Conservation (phyloP, 53 echinoderm and acorn worm genomes). For the Echinarachnius parma region DNA sequence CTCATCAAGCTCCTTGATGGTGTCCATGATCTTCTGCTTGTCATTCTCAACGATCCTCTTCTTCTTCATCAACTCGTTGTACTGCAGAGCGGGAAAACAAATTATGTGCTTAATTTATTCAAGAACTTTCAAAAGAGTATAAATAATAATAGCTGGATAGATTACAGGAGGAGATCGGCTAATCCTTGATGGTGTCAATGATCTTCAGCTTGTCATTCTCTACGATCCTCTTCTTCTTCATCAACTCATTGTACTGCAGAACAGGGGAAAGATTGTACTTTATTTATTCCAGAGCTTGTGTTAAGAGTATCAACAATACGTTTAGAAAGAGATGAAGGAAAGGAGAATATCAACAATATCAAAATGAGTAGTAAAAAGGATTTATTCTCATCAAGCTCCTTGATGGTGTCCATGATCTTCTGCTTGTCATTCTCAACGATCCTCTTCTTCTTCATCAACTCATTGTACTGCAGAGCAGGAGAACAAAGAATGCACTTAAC, state of each 20-base stretch:
- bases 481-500: no score
- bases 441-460: constrained; percentile 95
- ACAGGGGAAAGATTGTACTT: not conserved
- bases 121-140: no score
- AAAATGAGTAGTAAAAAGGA: no score
- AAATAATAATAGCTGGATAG: no score
- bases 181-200: constrained; percentile 92
- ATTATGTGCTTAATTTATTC: no score
- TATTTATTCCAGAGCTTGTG: no score
- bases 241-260: constrained; percentile 86
- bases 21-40: constrained; percentile 95
- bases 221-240: constrained; percentile 97
- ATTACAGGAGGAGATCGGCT: no score
- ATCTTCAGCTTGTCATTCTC: constrained; percentile 98
- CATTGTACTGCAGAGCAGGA: constrained; percentile 67
- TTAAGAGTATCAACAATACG: no score
- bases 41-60: constrained; percentile 96
- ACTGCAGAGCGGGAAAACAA: constrained; percentile 41
- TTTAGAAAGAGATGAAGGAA: no score
- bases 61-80: constrained; percentile 98
- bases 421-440: constrained; percentile 97
- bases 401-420: constrained; percentile 96
- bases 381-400: constrained; percentile 86
- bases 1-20: constrained; percentile 92
- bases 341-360: no score